Percentiles rank a stretch among this genome's conserved stretches.
phyloP scores from a whole-genome alignment of 2,888 invertebrate species.

The Aspidapion aeneum region DNA sequence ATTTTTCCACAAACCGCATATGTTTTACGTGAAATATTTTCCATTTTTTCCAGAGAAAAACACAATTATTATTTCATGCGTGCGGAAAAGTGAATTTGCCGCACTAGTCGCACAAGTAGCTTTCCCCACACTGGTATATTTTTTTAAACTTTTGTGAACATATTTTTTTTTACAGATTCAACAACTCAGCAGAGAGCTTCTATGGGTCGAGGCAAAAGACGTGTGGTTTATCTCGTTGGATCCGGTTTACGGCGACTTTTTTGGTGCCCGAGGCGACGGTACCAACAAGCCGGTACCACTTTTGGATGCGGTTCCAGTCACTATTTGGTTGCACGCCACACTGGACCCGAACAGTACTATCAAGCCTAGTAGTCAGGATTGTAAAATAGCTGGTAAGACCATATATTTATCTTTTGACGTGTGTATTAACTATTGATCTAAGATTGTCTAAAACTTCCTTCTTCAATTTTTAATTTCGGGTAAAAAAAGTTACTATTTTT shows the following conservation, averaged over 20 bases:
- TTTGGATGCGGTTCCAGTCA: slow-evolving; percentile 82
- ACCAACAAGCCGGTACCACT: slow-evolving; percentile 73
- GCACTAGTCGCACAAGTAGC: too few species aligned
- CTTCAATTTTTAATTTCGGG: not conserved
- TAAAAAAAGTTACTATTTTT: too few species aligned
- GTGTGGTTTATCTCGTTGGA: slow-evolving; percentile 87
- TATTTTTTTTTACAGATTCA: slow-evolving; percentile 35
- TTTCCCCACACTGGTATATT: too few species aligned
- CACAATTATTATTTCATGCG: too few species aligned
- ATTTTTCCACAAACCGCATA: too few species aligned
- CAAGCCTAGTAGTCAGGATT: slow-evolving; percentile 22
- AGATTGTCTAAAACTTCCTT: not conserved
- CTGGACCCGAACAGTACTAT: slow-evolving; percentile 47
- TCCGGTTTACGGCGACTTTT: slow-evolving; percentile 92
- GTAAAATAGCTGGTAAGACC: slow-evolving; percentile 19
- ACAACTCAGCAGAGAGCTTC: slow-evolving; percentile 42
- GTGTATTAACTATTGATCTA: not conserved
- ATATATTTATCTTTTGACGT: not conserved
- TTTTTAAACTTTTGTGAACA: too few species aligned
- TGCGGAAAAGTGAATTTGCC: too few species aligned
- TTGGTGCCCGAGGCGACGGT: slow-evolving; percentile 75
- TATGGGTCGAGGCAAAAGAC: slow-evolving; percentile 84
- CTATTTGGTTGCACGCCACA: slow-evolving; percentile 71
- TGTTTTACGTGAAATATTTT: too few species aligned
- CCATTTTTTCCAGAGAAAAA: too few species aligned